These are phyloP conservation scores for Mesocentrotus franciscanus DNA, from an alignment of 53 echinoderm and acorn worm species.

Conservation along the genomic window DNA sequence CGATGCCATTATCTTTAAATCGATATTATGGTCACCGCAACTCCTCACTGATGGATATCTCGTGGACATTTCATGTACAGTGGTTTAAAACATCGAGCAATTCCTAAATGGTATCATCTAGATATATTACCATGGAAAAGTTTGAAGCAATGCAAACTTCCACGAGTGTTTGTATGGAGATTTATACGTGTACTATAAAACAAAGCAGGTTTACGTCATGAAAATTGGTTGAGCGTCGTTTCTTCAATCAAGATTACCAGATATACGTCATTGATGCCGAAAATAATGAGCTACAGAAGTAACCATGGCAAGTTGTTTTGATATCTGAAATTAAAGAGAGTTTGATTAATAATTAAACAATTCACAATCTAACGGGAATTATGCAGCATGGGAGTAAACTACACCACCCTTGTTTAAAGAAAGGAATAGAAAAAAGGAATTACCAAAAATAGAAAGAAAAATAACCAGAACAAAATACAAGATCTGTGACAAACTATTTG, in stretches of 20 bases:
- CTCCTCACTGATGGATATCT: neutral
- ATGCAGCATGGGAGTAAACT: neutral
- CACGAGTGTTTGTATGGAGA: neutral
- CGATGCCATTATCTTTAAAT: neutral
- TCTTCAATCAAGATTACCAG: neutral
- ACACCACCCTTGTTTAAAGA: neutral
- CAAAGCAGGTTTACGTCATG: neutral
- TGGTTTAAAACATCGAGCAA: neutral
- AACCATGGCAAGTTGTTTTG: neutral
- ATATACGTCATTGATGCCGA: neutral
- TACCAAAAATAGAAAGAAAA: no score
- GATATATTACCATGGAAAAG: neutral
- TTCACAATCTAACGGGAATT: no score
- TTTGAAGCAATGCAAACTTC: neutral
- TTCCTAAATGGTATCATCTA: neutral
- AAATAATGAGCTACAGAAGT: no score
- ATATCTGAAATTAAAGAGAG: neutral
- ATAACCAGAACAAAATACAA: neutral
- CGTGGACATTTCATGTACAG: neutral
- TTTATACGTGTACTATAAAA: neutral
- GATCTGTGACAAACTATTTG: neutral
- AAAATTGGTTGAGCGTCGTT: neutral
- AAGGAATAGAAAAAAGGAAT: neutral
- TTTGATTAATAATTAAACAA: neutral
- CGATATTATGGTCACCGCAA: neutral